Conservation (phyloP, 2,888 invertebrate genomes). For the Punctoribates punctum region DNA sequence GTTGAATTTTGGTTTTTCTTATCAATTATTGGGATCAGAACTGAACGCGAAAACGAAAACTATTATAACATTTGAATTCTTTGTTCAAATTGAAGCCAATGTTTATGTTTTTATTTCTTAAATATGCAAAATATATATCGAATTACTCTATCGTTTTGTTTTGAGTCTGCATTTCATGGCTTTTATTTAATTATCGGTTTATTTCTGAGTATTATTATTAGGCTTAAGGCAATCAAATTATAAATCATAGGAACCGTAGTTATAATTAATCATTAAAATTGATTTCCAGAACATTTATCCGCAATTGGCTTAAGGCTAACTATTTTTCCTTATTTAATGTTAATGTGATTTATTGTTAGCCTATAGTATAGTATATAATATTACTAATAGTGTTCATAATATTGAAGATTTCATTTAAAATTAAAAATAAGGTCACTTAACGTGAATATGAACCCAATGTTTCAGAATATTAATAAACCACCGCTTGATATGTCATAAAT, state of each 20-base stretch:
- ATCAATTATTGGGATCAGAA: background rate
- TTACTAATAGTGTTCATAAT: background rate
- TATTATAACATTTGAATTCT: background rate
- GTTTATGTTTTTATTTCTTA: background rate
- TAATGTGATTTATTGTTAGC: slow-evolving; percentile 34
- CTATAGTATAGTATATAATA: background rate
- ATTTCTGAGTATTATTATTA: background rate
- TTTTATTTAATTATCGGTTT: slow-evolving; percentile 35
- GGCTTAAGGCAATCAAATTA: slow-evolving; percentile 12
- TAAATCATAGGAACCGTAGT: slow-evolving; percentile 6
- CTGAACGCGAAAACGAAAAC: background rate
- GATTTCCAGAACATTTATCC: slow-evolving; percentile 7
- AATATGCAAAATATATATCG: background rate
- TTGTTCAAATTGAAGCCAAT: background rate
- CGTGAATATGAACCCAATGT: background rate
- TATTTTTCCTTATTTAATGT: background rate
- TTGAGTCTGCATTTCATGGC: background rate
- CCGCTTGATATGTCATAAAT: slow-evolving; percentile 15
- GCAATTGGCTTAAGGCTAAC: slow-evolving; percentile 17
- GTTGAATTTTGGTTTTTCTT: background rate
- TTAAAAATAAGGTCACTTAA: slow-evolving; percentile 18
- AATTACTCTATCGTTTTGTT: background rate
- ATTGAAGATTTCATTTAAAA: slow-evolving; percentile 33
- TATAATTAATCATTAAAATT: slow-evolving; percentile 37
- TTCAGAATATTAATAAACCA: slow-evolving; percentile 1